Conservation (phyloP, 1,140 invertebrate genomes). For the Medauroidea extradentata region DNA sequence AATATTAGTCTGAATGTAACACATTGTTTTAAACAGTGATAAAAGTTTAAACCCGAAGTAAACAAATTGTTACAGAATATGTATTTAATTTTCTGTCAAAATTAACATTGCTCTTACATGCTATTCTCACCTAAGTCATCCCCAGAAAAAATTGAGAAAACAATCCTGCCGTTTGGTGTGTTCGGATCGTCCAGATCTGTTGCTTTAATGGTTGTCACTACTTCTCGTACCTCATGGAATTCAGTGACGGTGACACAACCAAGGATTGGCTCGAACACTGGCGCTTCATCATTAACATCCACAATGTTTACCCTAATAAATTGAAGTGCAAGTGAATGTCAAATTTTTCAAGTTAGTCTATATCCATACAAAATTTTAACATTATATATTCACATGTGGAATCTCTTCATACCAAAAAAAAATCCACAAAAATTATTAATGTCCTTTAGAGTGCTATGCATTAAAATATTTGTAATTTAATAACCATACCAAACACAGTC, state of each 20-base stretch:
- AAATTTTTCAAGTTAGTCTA: too few species aligned
- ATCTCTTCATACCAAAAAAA: too few species aligned
- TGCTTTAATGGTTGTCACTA: constrained; percentile 67
- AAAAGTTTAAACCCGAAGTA: too few species aligned
- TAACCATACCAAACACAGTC: too few species aligned
- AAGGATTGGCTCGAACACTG: constrained; percentile 58
- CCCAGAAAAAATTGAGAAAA: constrained; percentile 67
- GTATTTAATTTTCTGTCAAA: constrained; percentile 68
- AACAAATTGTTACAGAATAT: too few species aligned
- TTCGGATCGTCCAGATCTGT: constrained; percentile 77
- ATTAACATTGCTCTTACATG: constrained; percentile 58
- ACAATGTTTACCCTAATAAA: constrained; percentile 54
- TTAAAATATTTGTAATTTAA: too few species aligned
- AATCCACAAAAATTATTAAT: too few species aligned
- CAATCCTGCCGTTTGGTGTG: constrained; percentile 71
- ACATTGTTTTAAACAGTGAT: too few species aligned
- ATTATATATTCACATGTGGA: too few species aligned
- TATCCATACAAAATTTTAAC: too few species aligned
- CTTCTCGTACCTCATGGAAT: constrained; percentile 77
- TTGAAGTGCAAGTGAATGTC: neutral
- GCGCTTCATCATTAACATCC: constrained; percentile 84
- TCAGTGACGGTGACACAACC: constrained; percentile 76
- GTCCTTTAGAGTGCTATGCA: too few species aligned
- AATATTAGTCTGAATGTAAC: too few species aligned
- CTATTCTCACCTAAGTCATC: constrained; percentile 59